phyloP scores from a whole-genome alignment of 2,113 vertebrate species.

The Melierax canorus region DNA sequence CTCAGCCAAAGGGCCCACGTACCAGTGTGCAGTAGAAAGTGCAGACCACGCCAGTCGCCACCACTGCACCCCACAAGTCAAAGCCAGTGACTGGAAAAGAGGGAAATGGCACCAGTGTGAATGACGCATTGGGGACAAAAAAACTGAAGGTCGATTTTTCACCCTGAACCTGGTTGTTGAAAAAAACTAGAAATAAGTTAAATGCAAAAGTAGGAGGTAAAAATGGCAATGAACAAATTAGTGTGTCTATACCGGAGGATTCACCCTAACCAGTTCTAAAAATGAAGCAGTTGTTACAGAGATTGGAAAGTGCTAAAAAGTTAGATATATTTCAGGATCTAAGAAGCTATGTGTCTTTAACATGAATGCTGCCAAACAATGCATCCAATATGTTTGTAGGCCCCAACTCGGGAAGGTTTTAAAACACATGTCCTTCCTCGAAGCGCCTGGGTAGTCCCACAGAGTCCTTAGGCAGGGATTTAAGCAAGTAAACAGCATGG shows the following conservation, averaged over 20 bases:
- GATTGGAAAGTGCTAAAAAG: not conserved
- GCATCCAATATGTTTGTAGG: not conserved
- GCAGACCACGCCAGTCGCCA: constrained; percentile 86
- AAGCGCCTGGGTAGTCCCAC: not conserved
- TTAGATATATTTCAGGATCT: not conserved
- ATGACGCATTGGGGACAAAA: not conserved
- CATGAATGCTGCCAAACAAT: not conserved
- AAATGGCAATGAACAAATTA: not conserved
- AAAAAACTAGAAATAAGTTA: not conserved
- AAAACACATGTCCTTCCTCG: not conserved
- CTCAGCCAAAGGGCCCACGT: not conserved
- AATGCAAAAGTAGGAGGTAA: not conserved
- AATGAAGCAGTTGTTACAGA: not conserved
- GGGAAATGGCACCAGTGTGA: not conserved
- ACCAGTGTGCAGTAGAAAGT: constrained; percentile 93
- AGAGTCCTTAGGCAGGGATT: not conserved
- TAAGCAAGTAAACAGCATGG: not conserved
- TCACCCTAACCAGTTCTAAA: not conserved
- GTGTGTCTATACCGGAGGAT: not conserved
- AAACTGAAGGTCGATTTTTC: not conserved
- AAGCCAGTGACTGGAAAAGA: constrained; percentile 83
- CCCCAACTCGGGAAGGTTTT: not conserved
- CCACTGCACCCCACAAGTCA: constrained; percentile 85
- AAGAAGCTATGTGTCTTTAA: not conserved
- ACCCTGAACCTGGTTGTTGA: not conserved